Evolutionary conservation across 2,113 vertebrate species (phyloP).

Genomic region (Coregonus clupeaformis): DNA sequence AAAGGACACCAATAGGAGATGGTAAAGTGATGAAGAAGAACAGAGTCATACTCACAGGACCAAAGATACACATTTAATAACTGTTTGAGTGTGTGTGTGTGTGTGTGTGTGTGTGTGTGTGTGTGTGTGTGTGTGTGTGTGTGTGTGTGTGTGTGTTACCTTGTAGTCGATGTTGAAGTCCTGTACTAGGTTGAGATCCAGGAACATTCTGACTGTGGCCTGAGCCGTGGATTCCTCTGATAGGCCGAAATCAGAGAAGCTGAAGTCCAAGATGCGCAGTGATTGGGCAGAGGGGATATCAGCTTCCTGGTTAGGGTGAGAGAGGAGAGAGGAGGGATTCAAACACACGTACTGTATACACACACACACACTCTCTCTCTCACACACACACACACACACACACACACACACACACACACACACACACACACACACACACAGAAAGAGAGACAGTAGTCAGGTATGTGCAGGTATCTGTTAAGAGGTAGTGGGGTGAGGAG

Average conservation of each 20-base stretch:
- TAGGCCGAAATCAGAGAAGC: slow-evolving; percentile 85
- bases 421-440: neutral
- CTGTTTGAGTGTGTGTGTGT: no score
- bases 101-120: neutral
- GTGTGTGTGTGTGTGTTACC: slow-evolving; percentile 65
- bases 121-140: neutral
- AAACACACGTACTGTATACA: neutral
- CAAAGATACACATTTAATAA: no score
- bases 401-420: neutral
- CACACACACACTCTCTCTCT: neutral
- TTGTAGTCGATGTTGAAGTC: slow-evolving; percentile 90
- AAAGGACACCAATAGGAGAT: no score
- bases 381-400: neutral
- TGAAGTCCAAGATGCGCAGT: slow-evolving; percentile 82
- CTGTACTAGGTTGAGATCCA: slow-evolving; percentile 87
- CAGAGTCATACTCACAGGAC: no score
- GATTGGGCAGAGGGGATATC: slow-evolving; percentile 84
- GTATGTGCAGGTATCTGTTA: no score
- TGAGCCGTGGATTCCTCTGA: slow-evolving; percentile 81
- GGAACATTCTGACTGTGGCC: slow-evolving; percentile 89
- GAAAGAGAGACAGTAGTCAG: neutral
- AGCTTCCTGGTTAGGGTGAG: slow-evolving; percentile 68
- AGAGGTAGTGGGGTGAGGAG: no score
- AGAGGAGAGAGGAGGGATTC: neutral
- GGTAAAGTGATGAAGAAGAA: no score